These are phyloP conservation scores for Pygoscelis antarcticus DNA, from an alignment of 2,113 vertebrate genomes.

Conservation along the genomic window DNA sequence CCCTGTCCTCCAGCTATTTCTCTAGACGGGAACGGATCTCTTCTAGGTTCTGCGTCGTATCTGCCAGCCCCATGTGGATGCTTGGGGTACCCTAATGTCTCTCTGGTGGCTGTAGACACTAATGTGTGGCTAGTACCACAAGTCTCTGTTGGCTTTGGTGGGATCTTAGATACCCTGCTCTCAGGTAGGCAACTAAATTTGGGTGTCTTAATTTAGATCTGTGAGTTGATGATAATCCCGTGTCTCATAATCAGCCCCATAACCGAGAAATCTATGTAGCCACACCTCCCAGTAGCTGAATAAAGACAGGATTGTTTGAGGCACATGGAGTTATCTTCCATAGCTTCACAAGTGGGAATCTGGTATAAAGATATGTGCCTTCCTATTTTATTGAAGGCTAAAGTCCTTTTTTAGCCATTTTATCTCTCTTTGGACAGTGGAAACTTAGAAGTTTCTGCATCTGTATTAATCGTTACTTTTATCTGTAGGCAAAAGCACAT, in stretches of 20 bases:
- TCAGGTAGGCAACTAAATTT: not conserved
- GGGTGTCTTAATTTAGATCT: not conserved
- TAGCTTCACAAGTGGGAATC: not conserved
- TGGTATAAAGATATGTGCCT: not conserved
- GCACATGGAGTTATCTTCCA: not conserved
- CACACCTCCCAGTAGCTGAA: not conserved
- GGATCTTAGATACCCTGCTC: not conserved
- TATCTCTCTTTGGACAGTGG: not conserved
- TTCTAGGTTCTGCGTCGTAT: not conserved
- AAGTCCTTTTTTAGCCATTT: not conserved
- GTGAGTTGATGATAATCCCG: not conserved
- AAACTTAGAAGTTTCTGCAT: not conserved
- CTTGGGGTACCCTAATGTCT: not conserved
- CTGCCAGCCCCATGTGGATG: not conserved
- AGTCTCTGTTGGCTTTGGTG: not conserved
- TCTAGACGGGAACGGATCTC: not conserved
- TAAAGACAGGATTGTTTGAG: not conserved
- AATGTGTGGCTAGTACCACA: not conserved
- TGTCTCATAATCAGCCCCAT: not conserved
- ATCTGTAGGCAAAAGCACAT: not conserved
- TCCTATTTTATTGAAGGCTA: not conserved
- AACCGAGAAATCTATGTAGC: not conserved
- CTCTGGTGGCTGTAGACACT: not conserved
- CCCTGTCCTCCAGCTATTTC: not conserved
- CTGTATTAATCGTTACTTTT: not conserved